Evolutionary conservation across 2,797 vertebrate species (phyloP).

Genomic region (Diceros bicornis): DNA sequence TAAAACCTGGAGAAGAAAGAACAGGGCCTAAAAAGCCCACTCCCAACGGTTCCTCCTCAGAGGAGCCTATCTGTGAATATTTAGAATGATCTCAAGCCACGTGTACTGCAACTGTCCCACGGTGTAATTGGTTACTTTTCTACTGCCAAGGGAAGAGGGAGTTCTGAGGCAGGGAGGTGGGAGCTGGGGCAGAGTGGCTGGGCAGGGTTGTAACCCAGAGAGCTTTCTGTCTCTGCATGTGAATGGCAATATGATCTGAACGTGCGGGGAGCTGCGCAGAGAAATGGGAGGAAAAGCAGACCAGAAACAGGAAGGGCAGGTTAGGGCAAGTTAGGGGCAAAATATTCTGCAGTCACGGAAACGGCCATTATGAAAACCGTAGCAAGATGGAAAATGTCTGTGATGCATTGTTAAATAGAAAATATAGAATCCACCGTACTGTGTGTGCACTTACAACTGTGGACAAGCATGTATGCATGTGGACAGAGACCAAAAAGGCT

Average conservation of each 20-base stretch:
- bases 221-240: neutral
- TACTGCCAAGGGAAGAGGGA: neutral
- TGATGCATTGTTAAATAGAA: neutral
- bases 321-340: neutral
- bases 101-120: neutral
- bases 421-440: neutral
- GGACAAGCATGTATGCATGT: neutral
- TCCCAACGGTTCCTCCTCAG: neutral
- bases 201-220: neutral
- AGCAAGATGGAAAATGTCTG: neutral
- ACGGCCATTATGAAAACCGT: fast-evolving
- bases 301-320: neutral
- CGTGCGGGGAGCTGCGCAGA: neutral
- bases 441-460: neutral
- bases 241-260: neutral
- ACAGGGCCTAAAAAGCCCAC: neutral
- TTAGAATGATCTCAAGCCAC: neutral
- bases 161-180: neutral
- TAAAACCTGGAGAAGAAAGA: neutral
- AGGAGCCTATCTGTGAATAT: neutral
- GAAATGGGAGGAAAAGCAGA: neutral
- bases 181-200: neutral
- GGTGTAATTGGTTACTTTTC: neutral
- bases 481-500: conserved; percentile 1
- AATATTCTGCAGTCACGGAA: fast-evolving